Evolutionary conservation across 2,888 invertebrate genomes (phyloP).

Genomic region (Micropterix aruncella): DNA sequence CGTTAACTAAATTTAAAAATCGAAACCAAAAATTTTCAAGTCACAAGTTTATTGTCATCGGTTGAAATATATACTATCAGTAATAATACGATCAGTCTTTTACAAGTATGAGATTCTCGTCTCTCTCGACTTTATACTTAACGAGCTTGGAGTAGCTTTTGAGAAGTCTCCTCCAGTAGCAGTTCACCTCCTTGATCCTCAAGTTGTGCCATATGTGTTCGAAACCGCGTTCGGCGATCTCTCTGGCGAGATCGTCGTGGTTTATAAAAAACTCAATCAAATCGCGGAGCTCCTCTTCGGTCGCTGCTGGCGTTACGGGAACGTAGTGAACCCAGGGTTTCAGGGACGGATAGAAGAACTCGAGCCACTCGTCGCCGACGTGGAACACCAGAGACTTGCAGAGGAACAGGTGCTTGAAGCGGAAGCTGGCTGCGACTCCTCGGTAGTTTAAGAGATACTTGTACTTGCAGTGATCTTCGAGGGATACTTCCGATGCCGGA

Average conservation of each 20-base stretch:
- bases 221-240: constrained; percentile 74
- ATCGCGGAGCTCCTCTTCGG: constrained; percentile 52
- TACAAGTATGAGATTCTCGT: constrained; percentile 43
- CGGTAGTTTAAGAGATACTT: constrained; percentile 93
- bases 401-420: constrained; percentile 89
- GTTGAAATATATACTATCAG: no score
- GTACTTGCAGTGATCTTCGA: constrained; percentile 86
- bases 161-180: constrained; percentile 77
- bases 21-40: no score
- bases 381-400: constrained; percentile 90
- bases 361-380: constrained; percentile 86
- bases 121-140: constrained; percentile 46
- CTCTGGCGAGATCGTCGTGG: constrained; percentile 57
- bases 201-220: constrained; percentile 75
- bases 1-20: no score
- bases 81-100: neutral
- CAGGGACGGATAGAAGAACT: constrained; percentile 85
- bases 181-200: constrained; percentile 64
- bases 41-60: no score
- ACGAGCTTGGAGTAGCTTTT: constrained; percentile 59
- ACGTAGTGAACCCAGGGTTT: constrained; percentile 95
- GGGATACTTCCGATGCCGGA: constrained; percentile 74
- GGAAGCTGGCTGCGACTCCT: constrained; percentile 93
- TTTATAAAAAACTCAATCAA: constrained; percentile 60
- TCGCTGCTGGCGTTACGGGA: constrained; percentile 55